Conservation (phyloP, 35 echinoderm and acorn worm species). For the Ophioderma brevispina region DNA sequence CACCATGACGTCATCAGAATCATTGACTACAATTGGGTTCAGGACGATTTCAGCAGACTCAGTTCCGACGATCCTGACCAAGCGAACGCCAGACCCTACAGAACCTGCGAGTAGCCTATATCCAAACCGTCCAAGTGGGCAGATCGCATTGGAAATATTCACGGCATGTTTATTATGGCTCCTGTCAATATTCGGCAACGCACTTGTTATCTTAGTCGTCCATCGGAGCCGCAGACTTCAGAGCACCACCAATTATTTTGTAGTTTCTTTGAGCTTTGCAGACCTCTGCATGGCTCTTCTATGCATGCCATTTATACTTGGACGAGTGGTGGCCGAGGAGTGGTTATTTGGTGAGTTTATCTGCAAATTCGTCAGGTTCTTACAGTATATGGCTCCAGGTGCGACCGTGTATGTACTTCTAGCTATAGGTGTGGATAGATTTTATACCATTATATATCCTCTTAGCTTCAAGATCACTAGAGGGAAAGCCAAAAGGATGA, state of each 20-base stretch:
- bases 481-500: conserved; percentile 87
- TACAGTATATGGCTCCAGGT: conserved; percentile 75
- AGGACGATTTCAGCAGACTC: neutral
- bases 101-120: neutral
- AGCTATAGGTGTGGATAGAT: conserved; percentile 82
- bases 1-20: neutral
- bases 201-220: conserved; percentile 68
- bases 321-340: conserved; percentile 35
- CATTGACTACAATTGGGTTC: neutral
- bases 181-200: conserved; percentile 74
- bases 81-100: neutral
- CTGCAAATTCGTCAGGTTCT: conserved; percentile 75
- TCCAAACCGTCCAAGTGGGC: neutral
- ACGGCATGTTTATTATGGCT: conserved; percentile 46
- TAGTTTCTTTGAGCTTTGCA: conserved; percentile 82
- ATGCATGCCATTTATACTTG: conserved; percentile 78
- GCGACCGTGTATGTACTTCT: conserved; percentile 74
- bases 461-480: conserved; percentile 97
- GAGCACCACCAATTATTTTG: conserved; percentile 98
- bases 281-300: conserved; percentile 75
- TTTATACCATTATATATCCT: conserved; percentile 96
- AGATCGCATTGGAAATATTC: conserved; percentile 35
- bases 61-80: neutral
- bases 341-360: conserved; percentile 83
- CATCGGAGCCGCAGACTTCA: conserved; percentile 76